A percentile compares a stretch with the other conserved stretches of the same genome.
phyloP scores from a whole-genome alignment of 2,888 invertebrate genomes.

The Morpho helenor region DNA sequence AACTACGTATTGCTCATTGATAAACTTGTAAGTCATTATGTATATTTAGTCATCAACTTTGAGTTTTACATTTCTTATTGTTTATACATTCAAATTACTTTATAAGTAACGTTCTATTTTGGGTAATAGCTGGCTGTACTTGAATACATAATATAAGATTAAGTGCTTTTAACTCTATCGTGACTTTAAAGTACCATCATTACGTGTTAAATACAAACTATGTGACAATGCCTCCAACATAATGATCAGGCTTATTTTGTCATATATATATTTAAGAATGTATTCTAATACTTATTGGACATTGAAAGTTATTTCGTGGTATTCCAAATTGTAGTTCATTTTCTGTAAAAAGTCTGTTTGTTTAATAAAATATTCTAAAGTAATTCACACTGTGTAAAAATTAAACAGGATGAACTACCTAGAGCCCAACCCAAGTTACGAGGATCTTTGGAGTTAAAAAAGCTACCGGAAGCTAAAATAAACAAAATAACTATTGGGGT shows the following conservation, averaged over 20 bases:
- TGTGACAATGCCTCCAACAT: constrained; percentile 8
- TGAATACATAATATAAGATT: constrained; percentile 4
- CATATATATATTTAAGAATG: background rate
- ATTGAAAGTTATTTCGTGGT: no score
- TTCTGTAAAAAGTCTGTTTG: no score
- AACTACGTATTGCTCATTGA: background rate
- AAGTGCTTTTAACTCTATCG: background rate
- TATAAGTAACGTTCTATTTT: constrained; percentile 7
- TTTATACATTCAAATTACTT: constrained; percentile 6
- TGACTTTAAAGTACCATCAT: constrained; percentile 7
- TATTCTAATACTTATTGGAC: no score
- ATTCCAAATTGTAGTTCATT: no score
- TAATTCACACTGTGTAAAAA: background rate
- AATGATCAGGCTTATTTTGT: constrained; percentile 10
- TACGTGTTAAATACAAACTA: constrained; percentile 1
- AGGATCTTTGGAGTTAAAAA: background rate
- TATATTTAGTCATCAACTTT: background rate
- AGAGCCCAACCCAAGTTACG: no score
- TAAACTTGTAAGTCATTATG: background rate
- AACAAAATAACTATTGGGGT: constrained; percentile 1
- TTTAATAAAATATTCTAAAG: no score
- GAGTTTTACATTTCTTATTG: constrained; percentile 1
- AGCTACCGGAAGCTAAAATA: constrained; percentile 5
- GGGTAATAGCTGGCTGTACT: constrained; percentile 2
- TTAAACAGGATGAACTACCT: background rate